Evolutionary conservation across 1,140 invertebrate genomes (phyloP), one percentile per base, ranked within the genome.

Genomic region (Neodiprion virginianus): DNA sequence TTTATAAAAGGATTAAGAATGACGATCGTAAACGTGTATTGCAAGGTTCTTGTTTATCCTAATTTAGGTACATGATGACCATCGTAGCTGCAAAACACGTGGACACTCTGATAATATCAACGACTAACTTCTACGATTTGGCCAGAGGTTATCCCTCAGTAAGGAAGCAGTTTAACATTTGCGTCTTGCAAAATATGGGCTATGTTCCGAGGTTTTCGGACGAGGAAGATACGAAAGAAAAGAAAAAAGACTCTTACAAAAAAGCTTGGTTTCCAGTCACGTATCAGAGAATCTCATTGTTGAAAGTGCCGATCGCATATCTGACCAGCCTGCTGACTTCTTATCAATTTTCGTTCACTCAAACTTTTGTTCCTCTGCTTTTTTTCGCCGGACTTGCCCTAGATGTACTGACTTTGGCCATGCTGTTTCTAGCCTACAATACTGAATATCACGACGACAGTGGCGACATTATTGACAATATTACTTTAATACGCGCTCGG

Each of bases 41-140:
- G 28, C 28, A 61, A 61, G 28, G 28, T 40, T 40, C 28, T 40
- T 40, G 11, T 61, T 12, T 7, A 12, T 61, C 53, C 2, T n/a
- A 61, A 61, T n/a, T 40, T 40, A 61, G 53, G 53, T 61, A 76
- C 69, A 79, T 77, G 1, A 66, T 78, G 17, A 79, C 77, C 11
- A 78, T 79, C 74, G 77, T 79, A 8, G 78, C 78, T 8, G 76
- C 72, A 48, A 75, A 77, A 3, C 74, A 79, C 67, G 75, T 78
- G 1, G 78, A 78, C 69, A 23, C 75, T 1, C 69, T 79, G 47
- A 65, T 49, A 47, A 66, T 79, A 49, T 17, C 28, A 1, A 75
- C 61, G 21, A 17, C 48, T 12, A 68, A 74, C 7, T 79, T 78
- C 48, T 73, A 79, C 61, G 11, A 23, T 17, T 61, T 78, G 2